Evolutionary conservation across 2,888 invertebrate genomes (phyloP).

Genomic region (Tupiocoris notatus): DNA sequence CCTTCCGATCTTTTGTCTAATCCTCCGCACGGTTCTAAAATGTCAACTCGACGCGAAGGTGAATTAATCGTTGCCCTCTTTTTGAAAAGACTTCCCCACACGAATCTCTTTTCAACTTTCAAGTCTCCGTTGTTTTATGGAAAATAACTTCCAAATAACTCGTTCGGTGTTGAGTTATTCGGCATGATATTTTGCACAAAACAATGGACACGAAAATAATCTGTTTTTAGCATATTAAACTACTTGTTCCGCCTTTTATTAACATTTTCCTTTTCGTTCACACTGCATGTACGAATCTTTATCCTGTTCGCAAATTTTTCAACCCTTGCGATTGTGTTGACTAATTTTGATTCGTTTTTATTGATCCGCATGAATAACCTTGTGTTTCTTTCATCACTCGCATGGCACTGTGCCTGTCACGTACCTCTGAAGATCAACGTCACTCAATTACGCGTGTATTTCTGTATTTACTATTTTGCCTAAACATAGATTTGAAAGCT

Average conservation of each 20-base stretch:
- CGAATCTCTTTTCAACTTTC: neutral
- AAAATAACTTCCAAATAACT: conserved; percentile 1
- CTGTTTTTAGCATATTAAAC: conserved; percentile 19
- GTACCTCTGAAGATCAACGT: conserved; percentile 23
- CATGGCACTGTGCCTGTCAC: neutral
- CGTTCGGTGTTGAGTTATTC: neutral
- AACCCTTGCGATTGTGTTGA: neutral
- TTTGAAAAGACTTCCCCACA: neutral
- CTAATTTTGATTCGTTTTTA: conserved; percentile 20
- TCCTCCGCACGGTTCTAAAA: neutral
- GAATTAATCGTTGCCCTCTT: neutral
- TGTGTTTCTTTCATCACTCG: conserved; percentile 7
- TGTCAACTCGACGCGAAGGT: neutral
- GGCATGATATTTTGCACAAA: neutral
- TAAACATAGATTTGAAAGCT: neutral
- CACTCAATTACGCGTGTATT: neutral
- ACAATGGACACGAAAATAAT: conserved; percentile 11
- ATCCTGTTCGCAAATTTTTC: neutral
- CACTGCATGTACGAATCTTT: conserved; percentile 23
- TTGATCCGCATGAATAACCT: conserved; percentile 16
- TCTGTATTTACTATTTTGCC: neutral
- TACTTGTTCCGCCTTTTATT: conserved; percentile 15
- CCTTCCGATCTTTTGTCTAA: neutral
- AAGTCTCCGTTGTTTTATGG: conserved; percentile 23
- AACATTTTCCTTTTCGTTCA: conserved; percentile 27